phyloP scores from a whole-genome alignment of 1,140 invertebrate species.

The Ganaspis sp. region DNA sequence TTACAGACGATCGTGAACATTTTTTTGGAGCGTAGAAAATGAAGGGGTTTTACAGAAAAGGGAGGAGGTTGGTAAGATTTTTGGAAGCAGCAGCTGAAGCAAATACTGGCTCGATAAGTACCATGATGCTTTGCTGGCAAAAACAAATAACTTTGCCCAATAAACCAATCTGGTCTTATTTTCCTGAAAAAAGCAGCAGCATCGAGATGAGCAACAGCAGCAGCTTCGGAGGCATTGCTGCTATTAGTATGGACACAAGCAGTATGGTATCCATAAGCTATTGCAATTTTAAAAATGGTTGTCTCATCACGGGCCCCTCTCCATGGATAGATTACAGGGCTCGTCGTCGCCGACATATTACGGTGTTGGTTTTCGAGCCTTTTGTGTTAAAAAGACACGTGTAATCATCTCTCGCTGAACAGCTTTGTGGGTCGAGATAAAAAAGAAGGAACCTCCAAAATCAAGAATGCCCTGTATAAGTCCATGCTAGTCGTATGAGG shows the following conservation, averaged over 20 bases:
- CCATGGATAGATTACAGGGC: slow-evolving; percentile 74
- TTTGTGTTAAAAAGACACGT: slow-evolving; percentile 77
- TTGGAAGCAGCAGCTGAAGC: slow-evolving; percentile 62
- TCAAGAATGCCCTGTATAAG: slow-evolving; percentile 47
- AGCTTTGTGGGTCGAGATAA: slow-evolving; percentile 48
- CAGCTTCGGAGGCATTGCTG: slow-evolving; percentile 47
- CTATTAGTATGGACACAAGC: slow-evolving; percentile 37
- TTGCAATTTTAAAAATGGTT: slow-evolving; percentile 75
- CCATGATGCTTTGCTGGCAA: slow-evolving; percentile 66
- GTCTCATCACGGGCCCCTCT: slow-evolving; percentile 71
- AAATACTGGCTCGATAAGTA: slow-evolving; percentile 69
- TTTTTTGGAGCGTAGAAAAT: neutral
- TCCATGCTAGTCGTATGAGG: slow-evolving; percentile 45
- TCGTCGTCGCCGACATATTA: slow-evolving; percentile 71
- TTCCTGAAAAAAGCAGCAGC: slow-evolving; percentile 53
- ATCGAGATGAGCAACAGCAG: neutral
- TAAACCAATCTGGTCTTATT: slow-evolving; percentile 67
- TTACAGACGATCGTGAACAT: too few relatives aligned
- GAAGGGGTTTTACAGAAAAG: neutral
- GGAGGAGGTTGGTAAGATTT: neutral
- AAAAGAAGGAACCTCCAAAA: slow-evolving; percentile 49
- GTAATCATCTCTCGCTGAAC: slow-evolving; percentile 71
- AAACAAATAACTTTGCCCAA: slow-evolving; percentile 71
- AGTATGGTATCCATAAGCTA: slow-evolving; percentile 62
- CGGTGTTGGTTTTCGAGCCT: slow-evolving; percentile 78